Evolutionary conservation across 2,113 vertebrate genomes (phyloP).

Genomic region (Hemibagrus wyckioides): DNA sequence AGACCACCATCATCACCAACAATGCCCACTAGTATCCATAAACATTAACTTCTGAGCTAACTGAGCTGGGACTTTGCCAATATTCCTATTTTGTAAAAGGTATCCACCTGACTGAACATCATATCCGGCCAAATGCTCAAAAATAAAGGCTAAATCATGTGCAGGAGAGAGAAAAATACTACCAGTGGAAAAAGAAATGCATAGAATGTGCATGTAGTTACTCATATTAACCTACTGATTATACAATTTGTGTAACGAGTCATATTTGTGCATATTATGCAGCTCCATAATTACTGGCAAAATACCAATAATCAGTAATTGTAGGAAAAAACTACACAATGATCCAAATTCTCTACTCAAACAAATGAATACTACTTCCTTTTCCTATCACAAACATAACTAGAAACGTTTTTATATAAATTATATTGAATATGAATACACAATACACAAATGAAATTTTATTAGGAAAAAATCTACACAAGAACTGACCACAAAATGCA

Average conservation of each 20-base stretch:
- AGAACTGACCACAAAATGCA: neutral
- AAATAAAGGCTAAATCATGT: slow-evolving; percentile 32
- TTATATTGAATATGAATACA: neutral
- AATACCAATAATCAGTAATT: neutral
- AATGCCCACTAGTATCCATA: slow-evolving; percentile 33
- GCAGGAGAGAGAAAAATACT: neutral
- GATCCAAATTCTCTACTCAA: neutral
- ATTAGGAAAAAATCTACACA: neutral
- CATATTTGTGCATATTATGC: neutral
- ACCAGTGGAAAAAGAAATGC: neutral
- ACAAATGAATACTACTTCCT: neutral
- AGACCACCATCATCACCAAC: too few species aligned
- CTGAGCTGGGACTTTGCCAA: slow-evolving; percentile 57
- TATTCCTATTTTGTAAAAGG: slow-evolving; percentile 18
- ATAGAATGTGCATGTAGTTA: neutral
- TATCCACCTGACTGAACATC: slow-evolving; percentile 14
- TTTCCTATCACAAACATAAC: neutral
- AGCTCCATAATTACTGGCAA: neutral
- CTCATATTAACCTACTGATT: neutral
- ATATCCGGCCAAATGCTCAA: slow-evolving; percentile 33
- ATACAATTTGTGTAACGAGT: neutral
- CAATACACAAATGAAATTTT: neutral
- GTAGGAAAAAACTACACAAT: neutral
- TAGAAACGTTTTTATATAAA: neutral
- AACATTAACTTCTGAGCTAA: slow-evolving; percentile 46